Base-by-base conservation (phyloP, 2,888 invertebrate species). In the Perithous albicinctus region DNA sequence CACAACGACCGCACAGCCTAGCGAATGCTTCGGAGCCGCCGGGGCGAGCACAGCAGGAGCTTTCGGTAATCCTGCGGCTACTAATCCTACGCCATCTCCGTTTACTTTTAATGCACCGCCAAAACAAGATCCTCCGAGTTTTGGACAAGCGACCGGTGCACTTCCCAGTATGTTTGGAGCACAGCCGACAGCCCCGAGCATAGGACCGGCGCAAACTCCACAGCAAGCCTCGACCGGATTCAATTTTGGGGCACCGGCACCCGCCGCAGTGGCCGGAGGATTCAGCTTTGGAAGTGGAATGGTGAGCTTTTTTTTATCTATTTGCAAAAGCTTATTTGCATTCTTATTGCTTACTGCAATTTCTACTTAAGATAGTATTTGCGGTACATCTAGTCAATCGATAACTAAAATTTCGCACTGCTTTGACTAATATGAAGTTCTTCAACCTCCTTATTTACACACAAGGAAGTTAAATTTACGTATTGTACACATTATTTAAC, bases 31-130 rank as follows among this genome's bases (percentile, higher is more conserved):
- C 67, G 88, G 54, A 15, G n/a, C 0, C 18, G 6, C 64, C 2
- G 59, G 35, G 0, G 41, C 78, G 0, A 75, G 23, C 41, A 20
- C 70, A 29, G 80, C 78, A n/a, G 82, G 74, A 12, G 85, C 88
- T 26, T 90, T 87, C 82, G 88, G 83, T 59, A 88, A 83, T 26
- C 87, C 85, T 7, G 38, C 86, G 26, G 35, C 85, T 6, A 63
- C 83, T 1, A 87, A 84, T 67, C 70, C 85, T n/a, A 56, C 46
- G 75, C 64, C 73, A 0, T 69, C 78, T 12, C 82, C 69, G 0
- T 92, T 92, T 61, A 78, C 88, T 0, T 92, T 92, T 63, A 91
- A 89, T 46, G 82, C 91, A 29, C 84, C 90, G 1, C 79, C 87
- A 3, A 79, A 82, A 38, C 90, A 89, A 70, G 56, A 85, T 15